Base-by-base conservation (phyloP, 2,113 vertebrate genomes). In the Otus sunia region DNA sequence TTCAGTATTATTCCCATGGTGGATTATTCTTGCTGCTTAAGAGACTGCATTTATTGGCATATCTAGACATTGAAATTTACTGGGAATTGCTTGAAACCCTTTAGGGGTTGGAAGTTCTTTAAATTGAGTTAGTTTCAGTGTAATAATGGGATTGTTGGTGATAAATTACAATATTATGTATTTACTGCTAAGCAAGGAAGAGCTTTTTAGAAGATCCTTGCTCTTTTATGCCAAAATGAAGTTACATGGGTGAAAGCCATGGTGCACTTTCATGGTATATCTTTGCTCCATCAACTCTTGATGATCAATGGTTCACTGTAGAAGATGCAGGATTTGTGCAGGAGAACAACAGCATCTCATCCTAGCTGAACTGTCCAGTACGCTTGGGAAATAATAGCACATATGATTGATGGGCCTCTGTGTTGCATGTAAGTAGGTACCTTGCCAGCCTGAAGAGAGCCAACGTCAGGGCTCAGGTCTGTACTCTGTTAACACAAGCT, bases 11-110 rank as follows among this genome's bases (percentile, higher is more conserved):
- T 82, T 96, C 58, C 56, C 84, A 30, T 50, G 58, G 45, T 85
- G 62, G 60, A 50, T 66, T 76, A 59, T 92, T 92, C 63, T 68
- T 79, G 20, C 45, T 88, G 66, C 66, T 91, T 50, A 76, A 85
- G 73, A 90, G 29, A 72, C 66, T 89, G 84, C 55, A 81, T 87
- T 91, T 94, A 72, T 47, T 91, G 94, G 90, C 50, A 14, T 72
- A 85, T 58, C 69, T 92, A 92, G 92, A 58, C 25, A 50, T 36
- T 34, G 34, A 94, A 94, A 91, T 92, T 89, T 81, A 92, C 39
- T 75, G 80, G 78, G 50, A 91, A 91, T 95, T 91, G 36, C 79
- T 83, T 87, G 77, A 91, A 94, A 75, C 12, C 53, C n/a, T 81
- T 78, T 45, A 64, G 58, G 72, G 5, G 6, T 16, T 91, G 56